These are phyloP conservation scores for Papilio glaucus DNA, from an alignment of 1,140 invertebrate genomes.

Conservation along the genomic window DNA sequence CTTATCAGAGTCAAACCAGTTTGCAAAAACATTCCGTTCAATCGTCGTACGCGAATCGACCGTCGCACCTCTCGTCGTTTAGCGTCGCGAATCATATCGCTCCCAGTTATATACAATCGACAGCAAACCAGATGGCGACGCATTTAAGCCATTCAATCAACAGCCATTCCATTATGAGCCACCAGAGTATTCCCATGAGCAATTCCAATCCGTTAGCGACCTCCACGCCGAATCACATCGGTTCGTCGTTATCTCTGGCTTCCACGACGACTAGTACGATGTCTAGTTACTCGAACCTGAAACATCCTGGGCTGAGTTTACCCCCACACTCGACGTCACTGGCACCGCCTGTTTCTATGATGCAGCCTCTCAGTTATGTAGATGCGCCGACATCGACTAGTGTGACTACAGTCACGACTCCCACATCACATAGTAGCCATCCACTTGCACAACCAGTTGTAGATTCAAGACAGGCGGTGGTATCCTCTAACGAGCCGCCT, in stretches of 20 bases:
- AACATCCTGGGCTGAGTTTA: constrained; percentile 63
- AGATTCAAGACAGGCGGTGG: constrained; percentile 60
- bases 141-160: constrained; percentile 65
- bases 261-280: constrained; percentile 64
- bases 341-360: constrained; percentile 56
- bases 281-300: constrained; percentile 63
- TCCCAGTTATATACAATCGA: constrained; percentile 60
- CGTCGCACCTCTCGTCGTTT: constrained; percentile 71
- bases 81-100: constrained; percentile 72
- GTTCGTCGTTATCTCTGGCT: constrained; percentile 54
- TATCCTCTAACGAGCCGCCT: constrained; percentile 55
- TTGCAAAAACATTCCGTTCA: constrained; percentile 79
- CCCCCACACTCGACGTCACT: constrained; percentile 53
- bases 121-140: constrained; percentile 53
- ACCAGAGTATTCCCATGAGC: constrained; percentile 60
- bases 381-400: constrained; percentile 56
- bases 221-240: constrained; percentile 66
- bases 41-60: constrained; percentile 64
- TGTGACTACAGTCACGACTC: constrained; percentile 54
- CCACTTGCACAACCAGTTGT: constrained; percentile 56
- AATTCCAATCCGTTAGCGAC: constrained; percentile 57
- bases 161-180: constrained; percentile 71
- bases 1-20: constrained; percentile 76
- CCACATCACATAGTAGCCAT: constrained; percentile 55
- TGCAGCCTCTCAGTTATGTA: constrained; percentile 59